A percentile compares a stretch with the other conserved stretches of the same genome.
Evolutionary conservation across 2,113 vertebrate genomes (phyloP).

Genomic region (Oceanites oceanicus): DNA sequence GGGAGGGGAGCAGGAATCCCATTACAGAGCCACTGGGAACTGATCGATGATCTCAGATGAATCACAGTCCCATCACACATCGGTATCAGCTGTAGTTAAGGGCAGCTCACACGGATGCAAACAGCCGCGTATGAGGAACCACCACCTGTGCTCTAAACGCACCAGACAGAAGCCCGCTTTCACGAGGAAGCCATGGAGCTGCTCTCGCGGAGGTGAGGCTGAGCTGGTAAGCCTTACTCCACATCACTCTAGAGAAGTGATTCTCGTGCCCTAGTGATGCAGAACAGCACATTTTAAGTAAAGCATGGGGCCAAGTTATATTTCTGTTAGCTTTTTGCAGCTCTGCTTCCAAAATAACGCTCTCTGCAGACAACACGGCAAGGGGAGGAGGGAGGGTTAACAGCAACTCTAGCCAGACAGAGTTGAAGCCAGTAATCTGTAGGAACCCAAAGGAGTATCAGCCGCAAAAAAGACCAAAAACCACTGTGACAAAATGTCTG

Average conservation of each 20-base stretch:
- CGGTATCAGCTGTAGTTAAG: neutral
- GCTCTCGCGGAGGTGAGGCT: neutral
- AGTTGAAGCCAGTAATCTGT: neutral
- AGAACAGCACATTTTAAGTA: neutral
- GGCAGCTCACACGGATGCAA: neutral
- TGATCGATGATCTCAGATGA: neutral
- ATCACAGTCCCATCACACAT: neutral
- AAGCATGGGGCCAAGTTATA: neutral
- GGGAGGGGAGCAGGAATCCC: neutral
- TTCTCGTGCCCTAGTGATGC: neutral
- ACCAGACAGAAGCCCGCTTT: neutral
- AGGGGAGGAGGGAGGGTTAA: neutral
- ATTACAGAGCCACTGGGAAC: neutral
- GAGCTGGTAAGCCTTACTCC: neutral
- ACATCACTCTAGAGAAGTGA: neutral
- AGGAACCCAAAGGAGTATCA: neutral
- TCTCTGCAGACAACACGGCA: neutral
- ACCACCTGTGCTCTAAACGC: neutral
- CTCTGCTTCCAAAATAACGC: neutral
- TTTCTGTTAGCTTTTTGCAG: neutral
- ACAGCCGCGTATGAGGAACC: neutral
- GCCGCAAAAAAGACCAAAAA: neutral
- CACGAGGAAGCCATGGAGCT: accelerated
- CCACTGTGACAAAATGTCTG: neutral
- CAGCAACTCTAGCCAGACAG: neutral